A percentile compares a stretch with the other conserved stretches of the same genome.
Conservation (phyloP, 2,113 vertebrate genomes). For the Mastomys natalensis region DNA sequence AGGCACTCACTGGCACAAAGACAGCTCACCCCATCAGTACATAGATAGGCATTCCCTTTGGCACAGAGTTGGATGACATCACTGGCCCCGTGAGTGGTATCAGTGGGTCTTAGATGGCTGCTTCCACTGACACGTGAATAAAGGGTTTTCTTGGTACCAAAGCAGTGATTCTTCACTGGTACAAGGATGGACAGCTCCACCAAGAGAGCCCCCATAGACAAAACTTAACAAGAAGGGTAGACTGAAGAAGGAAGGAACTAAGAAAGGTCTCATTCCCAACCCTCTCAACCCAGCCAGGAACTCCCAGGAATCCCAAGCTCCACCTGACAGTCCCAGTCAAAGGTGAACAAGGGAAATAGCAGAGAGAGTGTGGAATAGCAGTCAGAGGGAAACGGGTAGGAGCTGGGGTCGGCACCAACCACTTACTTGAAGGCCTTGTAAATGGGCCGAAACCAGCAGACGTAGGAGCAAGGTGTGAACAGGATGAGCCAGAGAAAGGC, state of each 20-base stretch:
- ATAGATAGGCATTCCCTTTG: conserved; percentile 27
- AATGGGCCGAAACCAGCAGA: conserved; percentile 99
- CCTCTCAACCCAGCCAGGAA: neutral
- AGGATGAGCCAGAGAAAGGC: conserved; percentile 99
- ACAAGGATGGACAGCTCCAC: neutral
- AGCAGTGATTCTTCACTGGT: neutral
- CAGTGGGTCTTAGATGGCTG: neutral
- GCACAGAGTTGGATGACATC: conserved; percentile 25
- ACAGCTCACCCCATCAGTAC: neutral
- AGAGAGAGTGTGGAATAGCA: neutral
- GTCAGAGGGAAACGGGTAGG: neutral
- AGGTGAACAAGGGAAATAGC: neutral
- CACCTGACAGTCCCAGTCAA: conserved; percentile 23
- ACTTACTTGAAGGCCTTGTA: conserved; percentile 99
- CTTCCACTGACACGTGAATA: neutral
- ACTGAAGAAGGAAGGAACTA: neutral
- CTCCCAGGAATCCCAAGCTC: conserved; percentile 32
- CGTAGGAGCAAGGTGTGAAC: conserved; percentile 99
- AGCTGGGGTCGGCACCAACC: conserved; percentile 63
- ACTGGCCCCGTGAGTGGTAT: neutral
- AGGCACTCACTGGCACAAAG: neutral
- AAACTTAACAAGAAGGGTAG: neutral
- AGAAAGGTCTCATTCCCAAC: neutral
- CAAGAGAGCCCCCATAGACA: neutral
- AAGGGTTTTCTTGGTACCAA: neutral